A percentile compares a stretch with the other conserved stretches of the same genome.
Evolutionary conservation across 2,888 invertebrate genomes (phyloP).

Genomic region (Glyphotaelius pellucidus): DNA sequence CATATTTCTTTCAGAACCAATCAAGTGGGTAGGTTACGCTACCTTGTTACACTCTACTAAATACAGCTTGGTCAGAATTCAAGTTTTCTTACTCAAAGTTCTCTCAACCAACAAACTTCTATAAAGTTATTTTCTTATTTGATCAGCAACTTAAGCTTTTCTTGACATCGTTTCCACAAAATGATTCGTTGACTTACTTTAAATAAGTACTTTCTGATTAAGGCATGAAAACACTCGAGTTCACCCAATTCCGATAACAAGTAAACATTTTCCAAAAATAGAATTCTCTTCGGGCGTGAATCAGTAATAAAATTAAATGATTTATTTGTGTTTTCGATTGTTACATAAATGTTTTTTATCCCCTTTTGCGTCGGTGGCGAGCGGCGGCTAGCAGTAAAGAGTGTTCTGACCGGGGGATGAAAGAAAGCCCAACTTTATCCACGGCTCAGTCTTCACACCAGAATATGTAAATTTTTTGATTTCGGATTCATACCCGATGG

Average conservation of each 20-base stretch:
- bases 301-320: not conserved
- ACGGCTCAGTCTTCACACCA: conserved; percentile 55
- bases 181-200: not conserved
- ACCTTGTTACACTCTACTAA: not conserved
- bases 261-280: not conserved
- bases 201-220: not conserved
- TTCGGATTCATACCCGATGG: conserved; percentile 65
- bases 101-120: not conserved
- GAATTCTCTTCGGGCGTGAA: not conserved
- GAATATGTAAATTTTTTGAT: conserved; percentile 65
- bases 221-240: not conserved
- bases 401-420: conserved; percentile 16
- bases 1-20: not conserved
- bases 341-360: not conserved
- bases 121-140: not conserved
- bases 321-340: not conserved
- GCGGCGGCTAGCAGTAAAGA: not conserved
- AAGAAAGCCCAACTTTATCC: conserved; percentile 48
- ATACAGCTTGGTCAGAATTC: not conserved
- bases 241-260: not conserved
- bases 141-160: not conserved
- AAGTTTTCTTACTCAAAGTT: not conserved
- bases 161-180: not conserved
- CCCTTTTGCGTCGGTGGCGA: not conserved
- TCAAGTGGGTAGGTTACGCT: not conserved